A percentile compares a stretch with the other conserved stretches of the same genome.
Conservation (phyloP, 2,797 vertebrate genomes). For the Chaunax sp. region DNA sequence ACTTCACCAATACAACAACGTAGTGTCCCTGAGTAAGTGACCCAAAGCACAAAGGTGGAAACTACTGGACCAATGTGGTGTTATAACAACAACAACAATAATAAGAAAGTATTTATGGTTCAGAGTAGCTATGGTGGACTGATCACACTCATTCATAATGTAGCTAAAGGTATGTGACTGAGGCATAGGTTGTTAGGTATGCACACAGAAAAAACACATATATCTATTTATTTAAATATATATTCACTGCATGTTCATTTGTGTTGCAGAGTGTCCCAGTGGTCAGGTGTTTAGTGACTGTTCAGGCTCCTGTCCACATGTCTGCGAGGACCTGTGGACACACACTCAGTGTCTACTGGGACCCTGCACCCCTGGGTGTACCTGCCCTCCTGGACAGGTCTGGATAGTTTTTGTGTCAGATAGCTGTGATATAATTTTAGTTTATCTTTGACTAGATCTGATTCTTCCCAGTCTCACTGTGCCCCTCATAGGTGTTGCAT, state of each 20-base stretch:
- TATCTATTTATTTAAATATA: not conserved
- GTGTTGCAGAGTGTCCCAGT: conserved; percentile 82
- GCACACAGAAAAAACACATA: not conserved
- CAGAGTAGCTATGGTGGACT: too few relatives aligned
- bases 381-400: conserved; percentile 86
- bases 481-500: conserved; percentile 80
- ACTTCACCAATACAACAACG: too few relatives aligned
- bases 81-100: too few relatives aligned
- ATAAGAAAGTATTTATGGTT: too few relatives aligned
- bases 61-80: too few relatives aligned
- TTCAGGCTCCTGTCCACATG: conserved; percentile 83
- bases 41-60: too few relatives aligned
- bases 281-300: conserved; percentile 82
- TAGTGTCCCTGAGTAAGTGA: too few relatives aligned
- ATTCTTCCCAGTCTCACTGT: not conserved
- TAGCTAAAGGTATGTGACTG: too few relatives aligned
- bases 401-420: conserved; percentile 16
- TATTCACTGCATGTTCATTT: not conserved
- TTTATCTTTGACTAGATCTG: not conserved
- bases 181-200: too few relatives aligned
- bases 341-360: conserved; percentile 82
- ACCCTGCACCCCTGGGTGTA: conserved; percentile 85
- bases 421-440: not conserved
- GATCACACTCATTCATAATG: too few relatives aligned
- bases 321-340: conserved; percentile 86